Base-by-base conservation (phyloP, 2,888 invertebrate species). In the Noctuana brunneofusca region DNA sequence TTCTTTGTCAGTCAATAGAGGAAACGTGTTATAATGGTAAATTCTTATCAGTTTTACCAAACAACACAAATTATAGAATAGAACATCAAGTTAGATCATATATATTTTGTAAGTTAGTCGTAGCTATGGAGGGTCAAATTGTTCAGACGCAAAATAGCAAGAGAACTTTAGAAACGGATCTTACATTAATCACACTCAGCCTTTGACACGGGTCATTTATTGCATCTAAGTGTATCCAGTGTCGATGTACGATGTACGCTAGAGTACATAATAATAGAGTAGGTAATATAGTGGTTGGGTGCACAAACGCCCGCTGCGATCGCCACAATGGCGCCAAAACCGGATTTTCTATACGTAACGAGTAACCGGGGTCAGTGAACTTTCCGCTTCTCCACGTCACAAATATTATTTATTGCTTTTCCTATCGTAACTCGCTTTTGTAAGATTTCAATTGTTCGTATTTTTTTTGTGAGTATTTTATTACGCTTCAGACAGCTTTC, bases 221-320 rank as follows among this genome's bases (percentile, higher is more conserved):
- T 58, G 67, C 68, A 63, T 59, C 49, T 59, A 68, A 43, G 63
- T 58, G 14, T 41, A 63, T 24, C 53, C 18, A 59, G 59, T 59
- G 43, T 52, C 53, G 59, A 30, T 50, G 49, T 30, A 38, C 38
- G 14, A 38, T 14, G 32, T 58, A 32, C 41, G 24, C 52, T 50
- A 58, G 49, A 58, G 58, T 53, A 58, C 58, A 20, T 58, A 59
- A 59, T 59, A 50, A 59, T 59, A 59, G 59, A 59, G 46, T n/a
- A n/a, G n/a, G n/a, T 59, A 53, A 52, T 27, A 41, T 41, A 59
- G 56, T 64, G 64, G 65, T 65, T 64, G 66, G 67, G 63, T 69
- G 68, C 66, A 65, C 59, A 66, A 64, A 64, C 66, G 54, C 75
- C 74, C 66, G 70, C 73, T 69, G 75, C 66, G 74, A 41, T 54